Evolutionary conservation across 2,113 vertebrate genomes (phyloP).

Genomic region (Psittacus erithacus): DNA sequence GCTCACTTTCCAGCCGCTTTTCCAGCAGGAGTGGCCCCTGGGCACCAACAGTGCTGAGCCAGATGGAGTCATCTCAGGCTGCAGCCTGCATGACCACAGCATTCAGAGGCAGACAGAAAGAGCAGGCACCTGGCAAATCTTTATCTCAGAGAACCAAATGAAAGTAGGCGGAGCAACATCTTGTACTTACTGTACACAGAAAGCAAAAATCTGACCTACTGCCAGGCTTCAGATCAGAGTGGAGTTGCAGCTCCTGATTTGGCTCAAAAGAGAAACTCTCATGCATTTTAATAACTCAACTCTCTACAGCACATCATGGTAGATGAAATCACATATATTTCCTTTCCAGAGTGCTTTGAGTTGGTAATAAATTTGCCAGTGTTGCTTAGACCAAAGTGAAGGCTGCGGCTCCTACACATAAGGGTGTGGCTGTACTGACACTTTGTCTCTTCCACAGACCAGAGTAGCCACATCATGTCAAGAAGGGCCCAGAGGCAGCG

Average conservation of each 20-base stretch:
- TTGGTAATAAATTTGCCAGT: neutral
- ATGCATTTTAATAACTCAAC: neutral
- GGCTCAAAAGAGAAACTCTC: conserved; percentile 23
- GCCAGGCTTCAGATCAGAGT: conserved; percentile 33
- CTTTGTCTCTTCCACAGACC: neutral
- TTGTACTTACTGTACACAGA: neutral
- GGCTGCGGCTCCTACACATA: neutral
- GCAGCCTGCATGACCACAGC: neutral
- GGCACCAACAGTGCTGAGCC: neutral
- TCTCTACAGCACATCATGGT: neutral
- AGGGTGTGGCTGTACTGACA: neutral
- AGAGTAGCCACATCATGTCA: neutral
- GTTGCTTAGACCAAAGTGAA: neutral
- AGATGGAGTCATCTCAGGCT: neutral
- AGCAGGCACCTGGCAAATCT: neutral
- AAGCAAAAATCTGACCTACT: conserved; percentile 10
- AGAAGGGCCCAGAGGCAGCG: neutral
- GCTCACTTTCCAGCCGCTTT: neutral
- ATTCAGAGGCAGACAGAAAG: neutral
- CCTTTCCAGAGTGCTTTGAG: neutral
- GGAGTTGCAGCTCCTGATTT: conserved; percentile 5
- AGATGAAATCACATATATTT: neutral
- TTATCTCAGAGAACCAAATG: neutral
- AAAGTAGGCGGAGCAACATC: neutral
- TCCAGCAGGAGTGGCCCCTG: neutral